A percentile compares a stretch with the other conserved stretches of the same genome.
These are phyloP conservation scores for Anorthoa munda DNA, from an alignment of 2,888 invertebrate genomes.

Conservation along the genomic window DNA sequence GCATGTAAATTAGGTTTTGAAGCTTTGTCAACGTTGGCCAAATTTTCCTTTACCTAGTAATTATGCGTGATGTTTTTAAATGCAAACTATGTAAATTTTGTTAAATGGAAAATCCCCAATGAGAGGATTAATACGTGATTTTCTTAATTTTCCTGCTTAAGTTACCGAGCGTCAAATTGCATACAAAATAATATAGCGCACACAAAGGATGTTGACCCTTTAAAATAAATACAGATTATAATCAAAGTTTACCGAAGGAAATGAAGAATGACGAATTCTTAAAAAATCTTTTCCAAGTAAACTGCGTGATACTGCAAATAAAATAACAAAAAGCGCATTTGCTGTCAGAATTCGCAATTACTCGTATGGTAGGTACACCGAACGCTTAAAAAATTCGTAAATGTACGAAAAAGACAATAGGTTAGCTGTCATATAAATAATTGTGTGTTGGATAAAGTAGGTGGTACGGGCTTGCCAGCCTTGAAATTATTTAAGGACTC, in stretches of 20 bases:
- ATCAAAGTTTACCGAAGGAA: conserved; percentile 71
- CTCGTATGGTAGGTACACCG: conserved; percentile 65
- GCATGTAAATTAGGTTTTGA: not conserved
- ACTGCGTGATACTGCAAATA: conserved; percentile 84
- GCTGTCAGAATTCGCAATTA: conserved; percentile 84
- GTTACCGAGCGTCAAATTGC: not conserved
- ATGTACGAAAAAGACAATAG: conserved; percentile 85
- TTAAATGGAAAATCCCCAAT: conserved; percentile 42
- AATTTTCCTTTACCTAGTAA: too few relatives aligned
- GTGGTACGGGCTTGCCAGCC: conserved; percentile 17
- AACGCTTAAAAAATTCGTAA: conserved; percentile 81
- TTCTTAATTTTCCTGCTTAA: conserved; percentile 40
- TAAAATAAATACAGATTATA: conserved; percentile 73
- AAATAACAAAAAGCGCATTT: conserved; percentile 82
- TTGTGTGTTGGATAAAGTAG: conserved; percentile 70
- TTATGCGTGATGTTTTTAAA: not conserved
- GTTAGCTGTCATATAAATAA: conserved; percentile 85
- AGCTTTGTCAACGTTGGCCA: too few relatives aligned
- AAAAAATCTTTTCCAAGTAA: conserved; percentile 88
- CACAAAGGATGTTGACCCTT: conserved; percentile 55
- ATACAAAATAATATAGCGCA: conserved; percentile 33
- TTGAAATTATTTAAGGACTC: conserved; percentile 11
- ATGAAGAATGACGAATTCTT: conserved; percentile 82
- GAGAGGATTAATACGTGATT: conserved; percentile 27
- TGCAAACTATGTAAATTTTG: not conserved